A percentile compares a stretch with the other conserved stretches of the same genome.
Conservation (phyloP, 2,797 vertebrate genomes). For the Halcyon leucocephala region DNA sequence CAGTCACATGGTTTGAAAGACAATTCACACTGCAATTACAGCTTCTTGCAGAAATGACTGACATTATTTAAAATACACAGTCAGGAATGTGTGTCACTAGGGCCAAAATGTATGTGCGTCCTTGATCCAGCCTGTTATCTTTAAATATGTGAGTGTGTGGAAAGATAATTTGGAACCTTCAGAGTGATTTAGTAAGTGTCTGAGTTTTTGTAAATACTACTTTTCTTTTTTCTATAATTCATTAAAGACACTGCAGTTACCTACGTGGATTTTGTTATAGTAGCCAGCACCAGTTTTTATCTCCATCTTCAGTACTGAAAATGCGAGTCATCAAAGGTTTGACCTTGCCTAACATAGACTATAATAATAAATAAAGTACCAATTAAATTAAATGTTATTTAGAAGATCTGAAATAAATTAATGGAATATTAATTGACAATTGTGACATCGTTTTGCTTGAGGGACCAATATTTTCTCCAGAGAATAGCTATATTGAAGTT, state of each 20-base stretch:
- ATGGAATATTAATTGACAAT: background rate
- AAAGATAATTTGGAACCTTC: background rate
- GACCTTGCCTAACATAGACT: background rate
- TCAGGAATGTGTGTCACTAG: background rate
- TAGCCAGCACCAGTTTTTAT: background rate
- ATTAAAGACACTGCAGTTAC: background rate
- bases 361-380: background rate
- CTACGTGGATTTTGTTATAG: background rate
- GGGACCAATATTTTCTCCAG: background rate
- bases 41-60: background rate
- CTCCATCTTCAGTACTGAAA: background rate
- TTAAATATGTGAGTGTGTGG: background rate
- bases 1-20: background rate
- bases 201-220: background rate
- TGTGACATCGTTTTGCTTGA: background rate
- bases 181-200: background rate
- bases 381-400: constrained; percentile 21
- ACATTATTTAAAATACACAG: background rate
- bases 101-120: background rate
- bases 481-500: background rate
- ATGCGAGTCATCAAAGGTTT: background rate
- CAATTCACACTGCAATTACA: background rate
- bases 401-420: constrained; percentile 4
- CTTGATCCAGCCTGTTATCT: background rate
- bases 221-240: background rate